Evolutionary conservation across 2,888 invertebrate genomes (phyloP), one percentile per base, ranked within the genome.

Genomic region (Thysanoteuthis rhombus): DNA sequence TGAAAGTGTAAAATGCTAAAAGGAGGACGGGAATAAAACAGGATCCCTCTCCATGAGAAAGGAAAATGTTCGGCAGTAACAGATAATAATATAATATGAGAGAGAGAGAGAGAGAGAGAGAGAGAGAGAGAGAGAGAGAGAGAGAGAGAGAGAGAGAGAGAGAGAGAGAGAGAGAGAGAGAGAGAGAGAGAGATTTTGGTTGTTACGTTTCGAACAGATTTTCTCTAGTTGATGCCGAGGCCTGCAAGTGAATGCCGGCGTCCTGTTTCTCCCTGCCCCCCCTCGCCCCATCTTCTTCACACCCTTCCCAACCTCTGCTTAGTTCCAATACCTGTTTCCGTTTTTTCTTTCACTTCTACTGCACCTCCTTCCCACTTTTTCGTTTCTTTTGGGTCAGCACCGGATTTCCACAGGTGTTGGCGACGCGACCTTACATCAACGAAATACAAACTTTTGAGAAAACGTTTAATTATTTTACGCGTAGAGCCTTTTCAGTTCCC

Each of bases 391-490:
- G 75, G 8, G 75, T 75, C n/a, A n/a, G 75, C n/a, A 75, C 75
- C n/a, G 75, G 75, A 75, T 75, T n/a, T 75, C 75, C 75, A 75
- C 75, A 75, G 75, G n/a, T 75, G 75, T 75, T 75, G 75, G n/a
- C 75, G 75, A n/a, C 75, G 75, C 75, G n/a, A 75, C 75, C 75
- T 75, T 75, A 75, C 75, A 75, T 75, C 75, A 75, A 75, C 75
- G 75, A 75, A 75, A 75, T 75, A 75, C 75, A 75, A 75, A 75
- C 75, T 75, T 75, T 75, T 75, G 75, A 75, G 75, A 75, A 75
- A 75, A 75, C 75, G 75, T n/a, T 75, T 75, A 75, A 75, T 75
- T 75, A 75, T 75, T 75, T 75, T 75, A 75, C 75, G 75, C 75
- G 75, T 75, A 22, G 16, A n/a, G 75, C 75, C 75, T 75, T 75